A percentile compares a stretch with the other conserved stretches of the same genome.
These are phyloP conservation scores for Sceloporus tristichus DNA, from an alignment of 2,113 vertebrate species.

Conservation along the genomic window DNA sequence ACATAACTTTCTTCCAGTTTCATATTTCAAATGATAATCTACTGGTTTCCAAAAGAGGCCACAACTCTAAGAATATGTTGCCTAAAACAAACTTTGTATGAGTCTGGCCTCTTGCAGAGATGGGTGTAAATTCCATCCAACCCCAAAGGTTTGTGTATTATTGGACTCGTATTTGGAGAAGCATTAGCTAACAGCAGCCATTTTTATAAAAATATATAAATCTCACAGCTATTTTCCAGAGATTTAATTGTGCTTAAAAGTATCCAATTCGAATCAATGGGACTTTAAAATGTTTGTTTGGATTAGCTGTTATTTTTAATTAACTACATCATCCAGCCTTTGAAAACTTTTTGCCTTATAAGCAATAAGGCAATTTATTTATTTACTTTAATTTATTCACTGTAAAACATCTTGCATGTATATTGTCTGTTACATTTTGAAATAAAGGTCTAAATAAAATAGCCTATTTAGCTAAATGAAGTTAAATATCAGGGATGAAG, in stretches of 20 bases:
- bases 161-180: constrained; percentile 21
- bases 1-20: too few species aligned
- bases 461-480: neutral
- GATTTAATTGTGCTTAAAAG: constrained; percentile 4
- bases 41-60: neutral
- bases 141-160: constrained; percentile 32
- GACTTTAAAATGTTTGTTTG: neutral
- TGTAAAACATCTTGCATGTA: constrained; percentile 28
- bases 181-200: constrained; percentile 28
- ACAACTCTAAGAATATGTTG: too few species aligned
- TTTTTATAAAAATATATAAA: constrained; percentile 14
- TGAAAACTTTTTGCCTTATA: constrained; percentile 42
- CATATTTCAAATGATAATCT: neutral
- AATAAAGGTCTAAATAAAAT: constrained; percentile 33
- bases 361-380: constrained; percentile 1
- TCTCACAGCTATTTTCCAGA: neutral
- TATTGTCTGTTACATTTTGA: constrained; percentile 17
- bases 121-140: constrained; percentile 44
- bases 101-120: constrained; percentile 9
- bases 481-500: constrained; percentile 14
- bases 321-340: constrained; percentile 48
- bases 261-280: neutral
- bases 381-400: constrained; percentile 22
- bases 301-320: constrained; percentile 49
- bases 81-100: constrained; percentile 12